These are phyloP conservation scores for Tetraodon nigroviridis DNA, from an alignment of 2,113 vertebrate genomes.

Conservation along the genomic window DNA sequence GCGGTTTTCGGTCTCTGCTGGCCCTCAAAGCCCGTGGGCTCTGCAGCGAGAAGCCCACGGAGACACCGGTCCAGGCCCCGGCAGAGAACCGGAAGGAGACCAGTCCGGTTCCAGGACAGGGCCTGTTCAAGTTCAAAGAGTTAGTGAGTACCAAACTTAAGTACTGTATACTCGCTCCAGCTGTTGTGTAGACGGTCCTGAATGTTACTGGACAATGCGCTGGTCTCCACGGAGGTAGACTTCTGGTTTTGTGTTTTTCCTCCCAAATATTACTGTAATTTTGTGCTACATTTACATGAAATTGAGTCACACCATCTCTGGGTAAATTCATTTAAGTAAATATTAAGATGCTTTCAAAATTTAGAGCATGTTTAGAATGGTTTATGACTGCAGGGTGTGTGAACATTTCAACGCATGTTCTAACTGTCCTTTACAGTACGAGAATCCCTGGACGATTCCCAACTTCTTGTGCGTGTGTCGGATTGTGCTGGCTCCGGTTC, in stretches of 20 bases:
- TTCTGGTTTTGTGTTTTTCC: too few relatives aligned
- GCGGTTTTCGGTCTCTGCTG: conserved; percentile 8
- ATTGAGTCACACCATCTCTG: too few relatives aligned
- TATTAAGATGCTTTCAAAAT: background rate
- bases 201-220: too few relatives aligned
- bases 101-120: conserved; percentile 45
- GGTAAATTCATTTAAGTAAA: too few relatives aligned
- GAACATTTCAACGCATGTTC: background rate
- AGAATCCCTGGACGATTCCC: conserved; percentile 98
- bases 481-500: conserved; percentile 86
- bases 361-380: background rate
- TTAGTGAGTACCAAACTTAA: conserved; percentile 66
- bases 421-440: conserved; percentile 78
- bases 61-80: background rate
- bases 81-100: conserved; percentile 11
- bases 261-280: too few relatives aligned
- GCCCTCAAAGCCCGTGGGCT: conserved; percentile 19
- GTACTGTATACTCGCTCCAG: too few relatives aligned
- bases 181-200: background rate
- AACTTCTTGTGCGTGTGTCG: conserved; percentile 91
- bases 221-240: too few relatives aligned
- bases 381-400: background rate
- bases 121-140: conserved; percentile 75
- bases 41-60: conserved; percentile 27
- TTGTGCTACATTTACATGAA: too few relatives aligned